A percentile compares a stretch with the other conserved stretches of the same genome.
phyloP scores from a whole-genome alignment of 2,888 invertebrate species.

The Microctonus aethiopoides region DNA sequence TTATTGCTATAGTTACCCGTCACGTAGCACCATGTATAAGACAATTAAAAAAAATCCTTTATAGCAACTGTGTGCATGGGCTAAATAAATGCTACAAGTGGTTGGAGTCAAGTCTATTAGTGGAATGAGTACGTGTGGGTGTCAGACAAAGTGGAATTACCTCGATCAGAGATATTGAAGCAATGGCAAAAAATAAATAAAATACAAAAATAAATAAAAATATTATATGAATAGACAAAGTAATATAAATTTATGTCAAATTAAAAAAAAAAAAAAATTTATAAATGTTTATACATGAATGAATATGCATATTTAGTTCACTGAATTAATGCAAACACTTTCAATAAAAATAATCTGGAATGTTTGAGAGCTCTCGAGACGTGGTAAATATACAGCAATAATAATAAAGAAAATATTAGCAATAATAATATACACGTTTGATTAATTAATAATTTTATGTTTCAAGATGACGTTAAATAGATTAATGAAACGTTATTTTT shows the following conservation, averaged over 20 bases:
- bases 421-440: conserved; percentile 55
- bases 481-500: conserved; percentile 50
- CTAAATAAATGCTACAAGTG: conserved; percentile 1
- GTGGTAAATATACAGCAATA: background rate
- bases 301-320: conserved; percentile 7
- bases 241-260: background rate
- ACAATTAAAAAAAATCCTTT: background rate
- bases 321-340: conserved; percentile 3
- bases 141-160: background rate
- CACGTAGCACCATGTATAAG: background rate
- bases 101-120: background rate
- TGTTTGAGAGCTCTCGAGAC: conserved; percentile 19
- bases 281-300: background rate
- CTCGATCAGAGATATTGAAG: background rate
- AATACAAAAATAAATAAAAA: too few species aligned
- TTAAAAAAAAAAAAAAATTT: background rate
- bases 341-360: conserved; percentile 11
- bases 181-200: background rate
- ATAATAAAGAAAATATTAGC: conserved; percentile 45
- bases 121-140: background rate
- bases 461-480: conserved; percentile 46
- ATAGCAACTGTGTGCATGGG: background rate
- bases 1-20: background rate
- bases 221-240: background rate
- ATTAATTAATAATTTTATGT: conserved; percentile 60